These are phyloP conservation scores for Drosophila kepulauana DNA, from an alignment of 1,140 invertebrate genomes.

Conservation along the genomic window DNA sequence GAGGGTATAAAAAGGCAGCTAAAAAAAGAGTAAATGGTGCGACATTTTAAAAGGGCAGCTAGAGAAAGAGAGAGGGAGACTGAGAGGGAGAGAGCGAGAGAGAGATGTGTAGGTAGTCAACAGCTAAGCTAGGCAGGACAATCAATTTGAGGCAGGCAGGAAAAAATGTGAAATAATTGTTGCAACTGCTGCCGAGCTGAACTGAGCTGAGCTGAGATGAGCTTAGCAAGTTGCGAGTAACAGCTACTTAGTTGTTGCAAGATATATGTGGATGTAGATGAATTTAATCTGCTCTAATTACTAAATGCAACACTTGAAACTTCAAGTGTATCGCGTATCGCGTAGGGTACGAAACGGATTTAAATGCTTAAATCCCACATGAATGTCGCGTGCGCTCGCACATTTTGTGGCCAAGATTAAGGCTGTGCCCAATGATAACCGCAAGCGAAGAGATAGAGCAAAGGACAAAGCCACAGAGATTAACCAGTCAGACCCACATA, in stretches of 20 bases:
- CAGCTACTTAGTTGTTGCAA: conserved; percentile 8
- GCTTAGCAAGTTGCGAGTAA: not conserved
- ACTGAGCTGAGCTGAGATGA: not conserved
- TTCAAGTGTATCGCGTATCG: conserved; percentile 17
- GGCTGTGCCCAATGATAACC: conserved; percentile 42
- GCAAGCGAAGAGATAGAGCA: conserved; percentile 33
- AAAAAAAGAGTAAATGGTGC: conserved; percentile 15
- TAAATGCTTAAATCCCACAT: conserved; percentile 32
- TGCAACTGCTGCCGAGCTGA: not conserved
- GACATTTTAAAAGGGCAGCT: conserved; percentile 11
- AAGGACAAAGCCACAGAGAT: conserved; percentile 56
- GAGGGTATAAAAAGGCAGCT: not conserved
- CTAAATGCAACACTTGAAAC: conserved; percentile 69
- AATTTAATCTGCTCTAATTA: conserved; percentile 73
- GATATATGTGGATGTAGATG: conserved; percentile 6
- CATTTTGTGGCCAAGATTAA: conserved; percentile 66
- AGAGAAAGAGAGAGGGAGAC: not conserved
- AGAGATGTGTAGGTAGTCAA: not conserved
- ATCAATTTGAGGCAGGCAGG: conserved; percentile 23
- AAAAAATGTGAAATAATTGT: not conserved
- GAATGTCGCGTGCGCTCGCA: conserved; percentile 57
- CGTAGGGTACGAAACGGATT: conserved; percentile 6
- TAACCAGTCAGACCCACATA: conserved; percentile 46
- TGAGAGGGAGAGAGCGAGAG: not conserved
- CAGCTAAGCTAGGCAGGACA: conserved; percentile 8